A percentile compares a stretch with the other conserved stretches of the same genome.
Evolutionary conservation across 2,888 invertebrate genomes (phyloP).

Genomic region (Glyphotaelius pellucidus): DNA sequence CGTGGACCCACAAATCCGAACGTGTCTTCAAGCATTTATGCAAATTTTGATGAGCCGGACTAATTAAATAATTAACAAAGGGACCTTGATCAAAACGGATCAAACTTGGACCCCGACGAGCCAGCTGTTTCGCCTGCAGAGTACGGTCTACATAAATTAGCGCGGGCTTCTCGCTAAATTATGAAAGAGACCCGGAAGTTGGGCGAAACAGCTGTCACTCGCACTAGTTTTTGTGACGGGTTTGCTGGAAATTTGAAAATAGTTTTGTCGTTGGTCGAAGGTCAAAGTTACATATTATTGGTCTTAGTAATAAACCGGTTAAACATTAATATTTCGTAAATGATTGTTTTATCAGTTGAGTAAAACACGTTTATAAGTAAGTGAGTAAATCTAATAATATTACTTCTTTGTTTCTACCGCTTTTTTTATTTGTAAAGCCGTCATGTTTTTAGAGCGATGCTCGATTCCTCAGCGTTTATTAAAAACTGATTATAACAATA

Average conservation of each 20-base stretch:
- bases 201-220: slow-evolving; percentile 46
- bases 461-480: too few species aligned
- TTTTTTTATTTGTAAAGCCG: too few species aligned
- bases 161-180: background rate
- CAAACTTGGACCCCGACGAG: background rate
- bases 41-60: background rate
- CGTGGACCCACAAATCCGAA: background rate
- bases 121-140: background rate
- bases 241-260: background rate
- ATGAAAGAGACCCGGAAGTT: background rate
- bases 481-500: too few species aligned
- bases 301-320: too few species aligned
- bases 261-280: background rate
- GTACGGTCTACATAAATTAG: background rate
- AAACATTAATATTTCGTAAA: too few species aligned
- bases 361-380: too few species aligned
- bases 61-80: background rate
- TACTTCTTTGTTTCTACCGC: too few species aligned
- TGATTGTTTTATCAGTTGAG: too few species aligned
- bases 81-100: background rate
- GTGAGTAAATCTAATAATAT: too few species aligned
- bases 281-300: too few species aligned
- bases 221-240: background rate
- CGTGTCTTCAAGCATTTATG: background rate
- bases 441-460: too few species aligned